Base-by-base conservation (phyloP, 2,797 vertebrate species). In the Acrossocheilus fasciatus region DNA sequence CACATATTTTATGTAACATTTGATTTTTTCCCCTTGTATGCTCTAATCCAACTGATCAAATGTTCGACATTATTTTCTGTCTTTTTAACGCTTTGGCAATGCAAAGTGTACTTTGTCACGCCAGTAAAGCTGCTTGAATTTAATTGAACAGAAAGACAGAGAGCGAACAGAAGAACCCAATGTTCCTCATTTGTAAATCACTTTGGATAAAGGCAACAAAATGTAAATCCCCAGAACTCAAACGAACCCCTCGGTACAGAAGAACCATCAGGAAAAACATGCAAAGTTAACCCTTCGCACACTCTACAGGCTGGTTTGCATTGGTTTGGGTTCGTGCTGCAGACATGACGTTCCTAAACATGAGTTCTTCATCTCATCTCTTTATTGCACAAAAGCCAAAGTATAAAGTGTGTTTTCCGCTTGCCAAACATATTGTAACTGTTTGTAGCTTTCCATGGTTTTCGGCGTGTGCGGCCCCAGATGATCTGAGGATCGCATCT, bases 401-500 rank as follows among this genome's bases (percentile, higher is more conserved):
- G 73, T 34, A 23, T 23, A 36, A 76, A 76, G 47, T 34, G 30
- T 36, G 64, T 34, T 34, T 1, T 34, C 14, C 26, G 2, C 62
- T 14, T 66, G 47, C 10, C 47, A 39, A 39, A 76, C 30, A 2
- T 7, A 34, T 30, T 66, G 64, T 66, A 23, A 54, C 36, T 39
- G 18, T 54, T 36, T 54, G 47, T 36, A 54, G 18, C 26, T 52
- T 52, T 26, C 30, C 17, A 6, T 52, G 26, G 47, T 54, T 54
- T 1, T 1, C 17, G 6, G 75, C 4, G 76, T 41, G 75, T 57
- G 75, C 6, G 1, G 34, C 36, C 14, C 36, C 52, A 39, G n/a
- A 26, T 69, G 12, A 74, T 62, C 36, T 41, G 34, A 80, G 47
- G 30, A 81, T 69, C 78, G 75, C 54, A 64, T 54, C 43, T 26